Evolutionary conservation across 2,797 vertebrate genomes (phyloP).

Genomic region (Zenarchopterus dispar): DNA sequence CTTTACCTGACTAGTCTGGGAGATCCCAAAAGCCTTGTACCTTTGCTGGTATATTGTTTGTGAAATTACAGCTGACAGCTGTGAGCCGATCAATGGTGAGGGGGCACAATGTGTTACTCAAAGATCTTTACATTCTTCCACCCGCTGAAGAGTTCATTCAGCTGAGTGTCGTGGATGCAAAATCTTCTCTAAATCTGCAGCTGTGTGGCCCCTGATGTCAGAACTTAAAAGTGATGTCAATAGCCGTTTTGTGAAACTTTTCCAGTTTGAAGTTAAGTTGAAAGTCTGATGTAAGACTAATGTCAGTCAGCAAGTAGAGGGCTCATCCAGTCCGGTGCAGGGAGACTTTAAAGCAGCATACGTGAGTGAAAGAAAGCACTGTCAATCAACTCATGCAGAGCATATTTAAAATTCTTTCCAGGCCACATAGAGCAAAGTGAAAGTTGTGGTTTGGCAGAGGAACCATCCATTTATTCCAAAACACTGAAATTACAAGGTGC

Average conservation of each 20-base stretch:
- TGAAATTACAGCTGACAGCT: slow-evolving; percentile 35
- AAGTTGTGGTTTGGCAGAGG: slow-evolving; percentile 41
- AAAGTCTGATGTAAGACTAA: slow-evolving; percentile 12
- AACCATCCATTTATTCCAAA: slow-evolving; percentile 38
- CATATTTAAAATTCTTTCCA: slow-evolving; percentile 31
- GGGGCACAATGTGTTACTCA: slow-evolving; percentile 29
- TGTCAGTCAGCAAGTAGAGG: slow-evolving; percentile 15
- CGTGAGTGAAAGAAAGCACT: slow-evolving; percentile 25
- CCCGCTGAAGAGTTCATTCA: slow-evolving; percentile 8
- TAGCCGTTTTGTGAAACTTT: neutral
- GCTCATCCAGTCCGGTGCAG: slow-evolving; percentile 28
- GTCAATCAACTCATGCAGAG: slow-evolving; percentile 40
- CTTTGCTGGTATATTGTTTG: slow-evolving; percentile 9
- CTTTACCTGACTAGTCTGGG: neutral
- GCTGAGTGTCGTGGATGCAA: neutral
- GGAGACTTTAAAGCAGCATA: slow-evolving; percentile 16
- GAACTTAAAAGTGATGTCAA: neutral
- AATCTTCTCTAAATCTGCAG: neutral
- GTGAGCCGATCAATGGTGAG: slow-evolving; percentile 35
- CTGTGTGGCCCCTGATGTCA: neutral
- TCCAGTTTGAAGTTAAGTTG: slow-evolving; percentile 7
- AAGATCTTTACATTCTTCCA: slow-evolving; percentile 16
- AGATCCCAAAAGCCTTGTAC: neutral
- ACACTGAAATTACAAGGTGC: slow-evolving; percentile 54
- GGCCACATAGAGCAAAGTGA: slow-evolving; percentile 40